These are phyloP conservation scores for Halcyon badia DNA, from an alignment of 2,797 vertebrate genomes.

Conservation along the genomic window DNA sequence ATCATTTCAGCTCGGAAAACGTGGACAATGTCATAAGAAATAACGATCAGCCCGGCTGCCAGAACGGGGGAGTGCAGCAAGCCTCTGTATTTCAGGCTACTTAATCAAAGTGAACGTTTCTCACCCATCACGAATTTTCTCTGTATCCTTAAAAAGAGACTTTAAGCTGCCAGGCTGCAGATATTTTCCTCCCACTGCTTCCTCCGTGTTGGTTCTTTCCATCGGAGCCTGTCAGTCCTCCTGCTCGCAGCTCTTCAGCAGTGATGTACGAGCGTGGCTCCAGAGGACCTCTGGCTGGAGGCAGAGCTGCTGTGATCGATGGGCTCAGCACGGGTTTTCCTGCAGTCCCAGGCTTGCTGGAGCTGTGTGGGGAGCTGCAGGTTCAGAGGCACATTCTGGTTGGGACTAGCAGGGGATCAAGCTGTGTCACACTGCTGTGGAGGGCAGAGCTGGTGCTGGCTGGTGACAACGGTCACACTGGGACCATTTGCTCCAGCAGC, in stretches of 20 bases:
- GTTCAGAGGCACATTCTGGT: rapidly evolving
- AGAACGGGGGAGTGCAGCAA: background rate
- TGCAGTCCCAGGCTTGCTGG: background rate
- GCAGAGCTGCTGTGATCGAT: background rate
- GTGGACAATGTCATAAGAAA: background rate
- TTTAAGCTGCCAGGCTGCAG: background rate
- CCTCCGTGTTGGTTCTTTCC: background rate
- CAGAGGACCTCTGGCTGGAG: background rate
- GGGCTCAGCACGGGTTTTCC: background rate
- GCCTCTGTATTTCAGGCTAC: background rate
- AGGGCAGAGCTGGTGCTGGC: background rate
- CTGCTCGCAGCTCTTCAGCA: background rate
- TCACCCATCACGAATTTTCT: background rate
- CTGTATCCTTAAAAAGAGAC: background rate
- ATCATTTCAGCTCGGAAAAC: background rate
- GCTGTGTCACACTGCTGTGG: background rate
- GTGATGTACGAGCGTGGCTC: background rate
- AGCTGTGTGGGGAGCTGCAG: rapidly evolving
- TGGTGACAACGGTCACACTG: background rate
- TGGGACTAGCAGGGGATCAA: background rate
- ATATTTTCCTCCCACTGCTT: background rate
- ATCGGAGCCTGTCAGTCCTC: background rate
- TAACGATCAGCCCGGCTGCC: background rate
- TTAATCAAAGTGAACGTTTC: conserved; percentile 15
- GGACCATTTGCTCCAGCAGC: background rate